Conservation (phyloP, 2,113 vertebrate species). For the Menidia beryllina region DNA sequence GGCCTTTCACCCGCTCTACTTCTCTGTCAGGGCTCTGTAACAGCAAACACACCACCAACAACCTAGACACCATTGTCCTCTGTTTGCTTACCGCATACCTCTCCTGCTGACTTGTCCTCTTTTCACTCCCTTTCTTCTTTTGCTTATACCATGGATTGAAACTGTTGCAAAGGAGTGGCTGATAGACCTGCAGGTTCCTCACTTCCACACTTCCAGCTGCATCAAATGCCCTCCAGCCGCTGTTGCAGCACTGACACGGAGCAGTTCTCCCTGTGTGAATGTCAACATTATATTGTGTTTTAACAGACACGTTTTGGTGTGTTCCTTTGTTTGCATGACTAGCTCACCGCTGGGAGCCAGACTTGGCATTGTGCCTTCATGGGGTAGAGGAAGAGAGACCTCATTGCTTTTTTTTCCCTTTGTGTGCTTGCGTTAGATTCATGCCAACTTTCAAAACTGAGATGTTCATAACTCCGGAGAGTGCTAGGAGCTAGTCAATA, state of each 20-base stretch:
- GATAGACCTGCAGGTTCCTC: slow-evolving; percentile 14
- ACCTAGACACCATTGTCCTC: slow-evolving; percentile 74
- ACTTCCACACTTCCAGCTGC: slow-evolving; percentile 19
- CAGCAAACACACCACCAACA: slow-evolving; percentile 53
- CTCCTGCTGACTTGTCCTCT: slow-evolving; percentile 57
- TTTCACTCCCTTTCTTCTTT: slow-evolving; percentile 49
- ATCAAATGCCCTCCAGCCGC: slow-evolving; percentile 18
- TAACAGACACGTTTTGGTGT: slow-evolving; percentile 54
- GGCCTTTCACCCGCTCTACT: slow-evolving; percentile 51
- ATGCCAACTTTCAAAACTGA: slow-evolving; percentile 31
- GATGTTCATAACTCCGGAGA: slow-evolving; percentile 58
- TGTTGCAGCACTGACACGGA: slow-evolving; percentile 29
- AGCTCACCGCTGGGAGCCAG: slow-evolving; percentile 37
- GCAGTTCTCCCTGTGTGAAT: slow-evolving; percentile 28
- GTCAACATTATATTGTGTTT: slow-evolving; percentile 53
- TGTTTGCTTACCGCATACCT: slow-evolving; percentile 77
- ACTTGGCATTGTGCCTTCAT: slow-evolving; percentile 28
- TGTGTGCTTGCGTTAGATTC: slow-evolving; percentile 24
- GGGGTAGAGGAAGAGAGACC: slow-evolving; percentile 44
- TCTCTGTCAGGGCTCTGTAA: slow-evolving; percentile 59
- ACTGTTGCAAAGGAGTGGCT: slow-evolving; percentile 48
- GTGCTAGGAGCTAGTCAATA: slow-evolving; percentile 65
- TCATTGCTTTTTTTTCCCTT: slow-evolving; percentile 31
- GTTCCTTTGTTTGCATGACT: slow-evolving; percentile 61
- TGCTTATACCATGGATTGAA: slow-evolving; percentile 35